Evolutionary conservation across 1,140 invertebrate genomes (phyloP).

Genomic region (Oryctes rhinoceros): DNA sequence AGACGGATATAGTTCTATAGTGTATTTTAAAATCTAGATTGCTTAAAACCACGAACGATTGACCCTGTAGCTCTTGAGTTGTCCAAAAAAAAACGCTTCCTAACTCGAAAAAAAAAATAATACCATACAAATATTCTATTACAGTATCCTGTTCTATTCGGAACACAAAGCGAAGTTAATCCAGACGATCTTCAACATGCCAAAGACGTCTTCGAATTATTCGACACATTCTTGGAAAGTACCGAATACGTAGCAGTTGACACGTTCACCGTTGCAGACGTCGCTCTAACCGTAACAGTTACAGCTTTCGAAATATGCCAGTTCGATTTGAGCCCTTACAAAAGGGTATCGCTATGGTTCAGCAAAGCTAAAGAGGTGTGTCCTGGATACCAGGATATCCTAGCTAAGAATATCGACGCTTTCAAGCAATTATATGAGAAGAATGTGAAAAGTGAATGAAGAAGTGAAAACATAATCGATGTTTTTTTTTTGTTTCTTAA

Average conservation of each 20-base stretch:
- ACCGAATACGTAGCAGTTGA: neutral
- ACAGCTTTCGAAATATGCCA: neutral
- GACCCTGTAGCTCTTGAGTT: too few species aligned
- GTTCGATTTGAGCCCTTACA: constrained; percentile 19
- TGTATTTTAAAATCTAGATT: too few species aligned
- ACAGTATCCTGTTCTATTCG: neutral
- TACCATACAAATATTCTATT: neutral
- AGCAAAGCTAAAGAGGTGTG: neutral
- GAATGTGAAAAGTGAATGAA: neutral
- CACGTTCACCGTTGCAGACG: neutral
- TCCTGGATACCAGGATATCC: neutral
- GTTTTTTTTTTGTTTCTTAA: too few species aligned
- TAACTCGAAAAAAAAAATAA: neutral
- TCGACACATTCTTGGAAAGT: neutral
- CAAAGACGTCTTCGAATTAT: neutral
- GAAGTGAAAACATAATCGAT: neutral
- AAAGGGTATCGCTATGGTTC: neutral
- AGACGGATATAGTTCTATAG: too few species aligned
- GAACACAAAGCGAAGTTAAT: neutral
- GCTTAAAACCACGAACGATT: too few species aligned
- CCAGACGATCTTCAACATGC: neutral
- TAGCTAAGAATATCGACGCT: neutral
- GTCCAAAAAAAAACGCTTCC: too few species aligned
- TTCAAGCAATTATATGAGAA: constrained; percentile 1
- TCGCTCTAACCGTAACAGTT: neutral